Conservation (phyloP, 2,888 invertebrate species). For the Taenaris catops region DNA sequence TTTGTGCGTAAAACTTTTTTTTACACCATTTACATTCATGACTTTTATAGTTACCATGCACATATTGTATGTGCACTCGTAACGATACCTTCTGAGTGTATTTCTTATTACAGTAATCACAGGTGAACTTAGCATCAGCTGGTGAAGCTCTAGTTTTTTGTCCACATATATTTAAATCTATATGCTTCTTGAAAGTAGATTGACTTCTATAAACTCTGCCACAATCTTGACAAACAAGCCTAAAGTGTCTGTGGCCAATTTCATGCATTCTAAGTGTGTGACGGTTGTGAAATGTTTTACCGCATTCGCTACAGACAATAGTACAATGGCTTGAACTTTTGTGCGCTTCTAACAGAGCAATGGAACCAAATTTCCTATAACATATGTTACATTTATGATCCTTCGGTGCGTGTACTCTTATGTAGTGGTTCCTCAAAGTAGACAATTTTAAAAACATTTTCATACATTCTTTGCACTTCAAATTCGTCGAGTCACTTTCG, state of each 20-base stretch:
- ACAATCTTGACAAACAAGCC: conserved; percentile 50
- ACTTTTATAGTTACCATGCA: conserved; percentile 58
- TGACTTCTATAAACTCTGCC: conserved; percentile 56
- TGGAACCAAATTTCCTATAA: conserved; percentile 39
- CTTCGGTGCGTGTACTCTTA: conserved; percentile 50
- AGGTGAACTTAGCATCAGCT: conserved; percentile 48
- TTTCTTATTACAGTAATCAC: conserved; percentile 60
- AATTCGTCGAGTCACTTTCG: conserved; percentile 28
- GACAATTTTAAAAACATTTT: conserved; percentile 37
- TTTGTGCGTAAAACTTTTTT: conserved; percentile 60
- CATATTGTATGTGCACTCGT: conserved; percentile 60
- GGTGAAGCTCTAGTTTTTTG: conserved; percentile 43
- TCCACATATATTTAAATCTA: conserved; percentile 46
- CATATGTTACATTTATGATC: conserved; percentile 42
- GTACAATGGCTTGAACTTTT: conserved; percentile 40
- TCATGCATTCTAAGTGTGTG: conserved; percentile 50
- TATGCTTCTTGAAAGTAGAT: conserved; percentile 49
- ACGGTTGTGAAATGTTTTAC: conserved; percentile 46
- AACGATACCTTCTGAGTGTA: conserved; percentile 61
- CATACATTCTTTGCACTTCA: conserved; percentile 46
- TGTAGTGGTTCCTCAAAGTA: conserved; percentile 45
- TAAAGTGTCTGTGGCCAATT: conserved; percentile 39
- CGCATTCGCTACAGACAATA: conserved; percentile 50
- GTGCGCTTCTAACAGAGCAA: conserved; percentile 36
- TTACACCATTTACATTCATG: conserved; percentile 59